phyloP scores from a whole-genome alignment of 1,140 invertebrate species.

The Pomacea maculata region DNA sequence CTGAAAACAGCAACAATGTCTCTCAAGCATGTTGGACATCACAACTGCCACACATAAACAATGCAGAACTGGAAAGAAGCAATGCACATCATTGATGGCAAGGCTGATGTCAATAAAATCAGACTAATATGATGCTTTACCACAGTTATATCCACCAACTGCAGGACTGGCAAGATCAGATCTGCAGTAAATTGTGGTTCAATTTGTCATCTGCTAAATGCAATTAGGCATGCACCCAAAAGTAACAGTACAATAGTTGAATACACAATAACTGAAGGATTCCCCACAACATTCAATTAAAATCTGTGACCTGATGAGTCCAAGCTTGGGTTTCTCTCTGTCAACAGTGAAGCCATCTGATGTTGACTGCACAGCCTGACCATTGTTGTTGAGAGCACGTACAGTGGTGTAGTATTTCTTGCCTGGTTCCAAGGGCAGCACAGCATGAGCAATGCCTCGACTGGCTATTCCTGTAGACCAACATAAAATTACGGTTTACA shows the following conservation, averaged over 20 bases:
- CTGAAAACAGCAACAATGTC: constrained; percentile 5
- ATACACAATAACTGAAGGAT: not conserved
- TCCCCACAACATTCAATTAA: not conserved
- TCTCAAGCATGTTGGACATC: not conserved
- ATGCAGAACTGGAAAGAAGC: not conserved
- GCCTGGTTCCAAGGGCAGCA: constrained; percentile 30
- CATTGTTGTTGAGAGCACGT: constrained; percentile 40
- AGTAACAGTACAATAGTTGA: not conserved
- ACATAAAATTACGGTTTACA: not conserved
- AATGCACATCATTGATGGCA: not conserved
- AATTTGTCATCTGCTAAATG: not conserved
- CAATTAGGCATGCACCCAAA: not conserved
- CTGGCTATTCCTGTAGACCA: constrained; percentile 33
- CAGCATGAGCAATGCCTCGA: constrained; percentile 38
- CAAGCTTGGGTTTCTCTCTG: constrained; percentile 33
- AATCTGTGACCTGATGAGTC: constrained; percentile 35
- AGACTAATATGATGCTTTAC: no score
- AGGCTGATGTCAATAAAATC: no score
- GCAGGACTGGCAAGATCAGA: no score
- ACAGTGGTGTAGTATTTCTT: constrained; percentile 44
- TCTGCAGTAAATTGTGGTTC: not conserved
- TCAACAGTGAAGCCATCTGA: constrained; percentile 50
- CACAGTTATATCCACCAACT: no score
- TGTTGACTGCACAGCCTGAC: constrained; percentile 41
- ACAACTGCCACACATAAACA: not conserved